A percentile compares a stretch with the other conserved stretches of the same genome.
Conservation (phyloP, 2,888 invertebrate species). For the Cryptocheilus praepositus region DNA sequence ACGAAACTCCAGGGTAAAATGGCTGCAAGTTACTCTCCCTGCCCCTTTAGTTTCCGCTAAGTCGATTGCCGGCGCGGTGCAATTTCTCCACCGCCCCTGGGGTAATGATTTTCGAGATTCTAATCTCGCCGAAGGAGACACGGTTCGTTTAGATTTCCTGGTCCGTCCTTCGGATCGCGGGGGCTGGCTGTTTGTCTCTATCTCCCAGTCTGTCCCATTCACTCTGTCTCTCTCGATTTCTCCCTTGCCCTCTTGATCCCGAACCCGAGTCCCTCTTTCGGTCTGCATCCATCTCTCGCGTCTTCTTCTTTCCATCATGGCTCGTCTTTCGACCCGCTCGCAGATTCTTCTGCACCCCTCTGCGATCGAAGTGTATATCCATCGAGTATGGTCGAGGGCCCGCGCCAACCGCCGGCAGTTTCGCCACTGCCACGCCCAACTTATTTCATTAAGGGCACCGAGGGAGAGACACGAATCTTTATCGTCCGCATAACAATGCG, state of each 20-base stretch:
- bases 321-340: not conserved
- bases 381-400: too few relatives aligned
- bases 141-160: slow-evolving; percentile 52
- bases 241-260: too few relatives aligned
- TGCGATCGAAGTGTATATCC: too few relatives aligned
- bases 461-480: too few relatives aligned
- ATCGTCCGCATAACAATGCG: too few relatives aligned
- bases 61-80: slow-evolving; percentile 48
- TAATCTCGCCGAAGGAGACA: slow-evolving; percentile 64
- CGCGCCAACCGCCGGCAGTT: too few relatives aligned
- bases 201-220: not conserved
- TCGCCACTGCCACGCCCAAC: too few relatives aligned
- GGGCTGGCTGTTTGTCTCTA: not conserved
- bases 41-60: slow-evolving; percentile 25
- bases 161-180: slow-evolving; percentile 9
- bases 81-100: slow-evolving; percentile 42
- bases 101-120: slow-evolving; percentile 70
- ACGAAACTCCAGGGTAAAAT: slow-evolving; percentile 27
- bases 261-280: too few relatives aligned
- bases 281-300: too few relatives aligned
- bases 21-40: slow-evolving; percentile 37
- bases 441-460: too few relatives aligned
- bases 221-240: slow-evolving; percentile 8
- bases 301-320: not conserved
- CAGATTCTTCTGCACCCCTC: too few relatives aligned